Evolutionary conservation across 1,140 invertebrate genomes (phyloP), one percentile per base, ranked within the genome.

Genomic region (Drosophila ambigua): DNA sequence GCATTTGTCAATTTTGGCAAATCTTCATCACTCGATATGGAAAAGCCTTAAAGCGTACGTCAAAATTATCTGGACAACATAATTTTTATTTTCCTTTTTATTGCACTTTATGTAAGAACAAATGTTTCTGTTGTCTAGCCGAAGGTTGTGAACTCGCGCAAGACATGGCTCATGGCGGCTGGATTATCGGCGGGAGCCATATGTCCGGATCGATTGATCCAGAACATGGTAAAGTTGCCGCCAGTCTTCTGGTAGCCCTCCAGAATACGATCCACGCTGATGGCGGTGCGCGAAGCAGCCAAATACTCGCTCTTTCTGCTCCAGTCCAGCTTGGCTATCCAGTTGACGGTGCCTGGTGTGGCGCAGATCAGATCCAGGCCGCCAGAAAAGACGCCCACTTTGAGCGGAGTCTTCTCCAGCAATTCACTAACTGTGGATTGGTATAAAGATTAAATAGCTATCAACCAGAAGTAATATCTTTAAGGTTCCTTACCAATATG

Each of bases 311-410:
- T 78, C 6, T 93, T 92, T 24, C 93, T 93, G 26, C 85, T 91
- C 94, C 94, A 97, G 24, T 94, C 92, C 44, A 97, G 91, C 24
- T 93, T 93, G 53, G 96, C 94, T 2, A 97, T 94, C 96, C 96
- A 97, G 16, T 93, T 89, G 26, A 95, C 84, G 50, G 92, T 93
- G 94, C 95, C 95, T 50, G 94, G 93, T 8, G 94, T 95, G 64
- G 95, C 94, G 2, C 95, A 95, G 79, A 96, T 96, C 2, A 96
- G 92, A 85, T 96, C 96, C 45, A 95, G 90, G 55, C 94, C 93
- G 2, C 91, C 91, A 6, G 90, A 91, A 44, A 88, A 92, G 0
- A 91, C 91, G 11, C 60, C 72, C 5, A 92, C 91, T 65, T 92
- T 92, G 1, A 89, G 59, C 0, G 77, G 59, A 0, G 96, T 97